Evolutionary conservation across 2,888 invertebrate genomes (phyloP).

Genomic region (Epinotia bilunana): DNA sequence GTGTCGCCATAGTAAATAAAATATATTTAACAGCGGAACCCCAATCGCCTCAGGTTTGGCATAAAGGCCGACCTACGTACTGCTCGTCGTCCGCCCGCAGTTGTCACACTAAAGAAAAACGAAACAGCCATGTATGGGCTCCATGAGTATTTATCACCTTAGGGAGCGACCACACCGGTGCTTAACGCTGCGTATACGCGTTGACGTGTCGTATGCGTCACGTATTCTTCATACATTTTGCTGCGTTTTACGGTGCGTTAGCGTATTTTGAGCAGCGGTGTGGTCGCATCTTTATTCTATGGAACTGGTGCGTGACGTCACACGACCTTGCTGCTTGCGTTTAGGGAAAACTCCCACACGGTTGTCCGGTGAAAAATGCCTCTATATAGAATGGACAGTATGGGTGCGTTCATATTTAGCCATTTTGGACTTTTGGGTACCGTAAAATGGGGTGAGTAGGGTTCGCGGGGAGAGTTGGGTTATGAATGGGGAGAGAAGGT

Average conservation of each 20-base stretch:
- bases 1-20: no score
- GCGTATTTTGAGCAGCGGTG: no score
- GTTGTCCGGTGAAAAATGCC: conserved; percentile 21
- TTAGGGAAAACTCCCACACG: conserved; percentile 17
- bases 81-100: background rate
- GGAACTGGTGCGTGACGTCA: conserved; percentile 16
- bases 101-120: background rate
- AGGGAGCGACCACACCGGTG: no score
- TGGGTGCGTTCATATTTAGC: background rate
- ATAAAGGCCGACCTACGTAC: conserved; percentile 38
- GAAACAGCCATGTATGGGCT: background rate
- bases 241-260: no score
- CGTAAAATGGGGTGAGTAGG: no score
- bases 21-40: background rate
- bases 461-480: no score
- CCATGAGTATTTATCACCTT: background rate
- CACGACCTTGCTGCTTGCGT: conserved; percentile 21
- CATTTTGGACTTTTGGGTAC: no score
- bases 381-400: background rate
- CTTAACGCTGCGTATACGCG: no score
- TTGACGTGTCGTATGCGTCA: no score
- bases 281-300: no score
- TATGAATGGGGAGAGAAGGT: no score
- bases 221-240: no score
- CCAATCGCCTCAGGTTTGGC: conserved; percentile 23